phyloP scores from a whole-genome alignment of 2,888 invertebrate genomes.

The Chesias legatella region DNA sequence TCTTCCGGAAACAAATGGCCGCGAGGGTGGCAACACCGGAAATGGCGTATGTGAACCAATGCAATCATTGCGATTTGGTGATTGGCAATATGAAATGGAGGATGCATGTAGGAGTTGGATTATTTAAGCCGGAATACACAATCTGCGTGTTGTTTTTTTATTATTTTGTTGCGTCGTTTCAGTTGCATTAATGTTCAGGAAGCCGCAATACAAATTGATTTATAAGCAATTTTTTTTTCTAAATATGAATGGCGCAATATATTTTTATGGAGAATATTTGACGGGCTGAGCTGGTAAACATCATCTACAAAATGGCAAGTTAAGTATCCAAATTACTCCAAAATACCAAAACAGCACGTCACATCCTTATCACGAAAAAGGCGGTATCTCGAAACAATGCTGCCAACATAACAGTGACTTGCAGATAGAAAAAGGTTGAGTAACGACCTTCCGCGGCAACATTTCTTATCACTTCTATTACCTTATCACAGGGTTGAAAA shows the following conservation, averaged over 20 bases:
- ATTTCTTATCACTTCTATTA: conserved; percentile 16
- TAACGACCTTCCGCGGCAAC: conserved; percentile 29
- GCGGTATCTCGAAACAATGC: conserved; percentile 30
- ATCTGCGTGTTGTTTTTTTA: too few species aligned
- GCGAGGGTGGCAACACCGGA: conserved; percentile 59
- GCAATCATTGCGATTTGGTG: conserved; percentile 38
- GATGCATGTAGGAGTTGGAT: background rate
- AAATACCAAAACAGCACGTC: conserved; percentile 23
- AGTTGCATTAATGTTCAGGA: too few species aligned
- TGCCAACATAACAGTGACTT: conserved; percentile 41
- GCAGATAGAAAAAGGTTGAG: conserved; percentile 40
- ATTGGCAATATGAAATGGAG: conserved; percentile 13
- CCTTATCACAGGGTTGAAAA: conserved; percentile 16
- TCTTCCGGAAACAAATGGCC: conserved; percentile 72
- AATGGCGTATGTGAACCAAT: conserved; percentile 57
- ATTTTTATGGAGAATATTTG: too few species aligned
- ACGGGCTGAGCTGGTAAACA: too few species aligned
- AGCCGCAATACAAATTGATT: too few species aligned
- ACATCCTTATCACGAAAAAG: conserved; percentile 31
- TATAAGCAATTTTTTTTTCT: too few species aligned
- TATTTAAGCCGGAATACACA: background rate
- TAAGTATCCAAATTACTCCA: conserved; percentile 8
- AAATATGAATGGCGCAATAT: too few species aligned
- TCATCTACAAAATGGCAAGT: conserved; percentile 2
- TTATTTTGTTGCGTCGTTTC: too few species aligned